Conservation (phyloP, 2,888 invertebrate species). For the Graphium colonna region DNA sequence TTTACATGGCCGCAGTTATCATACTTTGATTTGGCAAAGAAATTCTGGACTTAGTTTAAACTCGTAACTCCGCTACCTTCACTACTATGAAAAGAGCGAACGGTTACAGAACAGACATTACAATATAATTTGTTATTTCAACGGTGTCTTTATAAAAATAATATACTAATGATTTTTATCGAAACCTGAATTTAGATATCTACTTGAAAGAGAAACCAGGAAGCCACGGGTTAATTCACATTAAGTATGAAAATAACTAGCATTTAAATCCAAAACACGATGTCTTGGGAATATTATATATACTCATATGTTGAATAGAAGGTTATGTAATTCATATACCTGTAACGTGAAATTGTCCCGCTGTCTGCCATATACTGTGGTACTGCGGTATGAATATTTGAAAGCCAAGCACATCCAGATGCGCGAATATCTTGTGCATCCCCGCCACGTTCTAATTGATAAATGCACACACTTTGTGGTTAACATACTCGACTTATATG, state of each 20-base stretch:
- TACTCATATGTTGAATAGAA: too few relatives aligned
- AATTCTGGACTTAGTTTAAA: too few relatives aligned
- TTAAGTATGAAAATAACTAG: too few relatives aligned
- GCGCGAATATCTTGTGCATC: conserved; percentile 14
- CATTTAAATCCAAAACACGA: too few relatives aligned
- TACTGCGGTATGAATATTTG: conserved; percentile 17
- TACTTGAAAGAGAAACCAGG: too few relatives aligned
- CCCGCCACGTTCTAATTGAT: conserved; percentile 20
- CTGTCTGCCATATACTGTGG: conserved; percentile 8
- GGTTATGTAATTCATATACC: too few relatives aligned
- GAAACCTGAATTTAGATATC: too few relatives aligned
- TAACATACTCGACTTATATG: background rate
- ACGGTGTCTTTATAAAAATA: background rate
- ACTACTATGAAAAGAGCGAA: conserved; percentile 10
- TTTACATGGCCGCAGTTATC: conserved; percentile 13
- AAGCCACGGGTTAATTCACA: too few relatives aligned
- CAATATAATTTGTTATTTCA: background rate
- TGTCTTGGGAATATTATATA: too few relatives aligned
- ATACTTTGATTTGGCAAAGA: conserved; percentile 14
- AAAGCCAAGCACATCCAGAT: conserved; percentile 20
- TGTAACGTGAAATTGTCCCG: background rate
- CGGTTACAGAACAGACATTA: conserved; percentile 5
- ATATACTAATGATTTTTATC: too few relatives aligned
- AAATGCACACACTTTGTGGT: conserved; percentile 6
- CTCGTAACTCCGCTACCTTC: conserved; percentile 12